phyloP scores from a whole-genome alignment of 2,113 vertebrate genomes.

The Cinclus mexicanus region DNA sequence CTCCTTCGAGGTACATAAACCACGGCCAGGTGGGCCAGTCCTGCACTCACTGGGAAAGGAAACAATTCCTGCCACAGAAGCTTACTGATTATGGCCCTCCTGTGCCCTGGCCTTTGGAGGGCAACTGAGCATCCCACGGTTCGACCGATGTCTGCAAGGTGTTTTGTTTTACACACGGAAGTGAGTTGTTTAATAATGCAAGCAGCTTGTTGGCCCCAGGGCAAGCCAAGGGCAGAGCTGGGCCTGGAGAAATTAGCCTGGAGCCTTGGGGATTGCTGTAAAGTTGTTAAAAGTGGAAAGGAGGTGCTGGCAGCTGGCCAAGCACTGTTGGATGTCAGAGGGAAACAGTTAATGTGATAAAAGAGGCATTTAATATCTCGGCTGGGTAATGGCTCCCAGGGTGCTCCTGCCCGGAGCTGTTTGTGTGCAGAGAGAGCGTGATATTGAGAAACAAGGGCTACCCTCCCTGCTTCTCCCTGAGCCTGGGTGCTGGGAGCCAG shows the following conservation, averaged over 20 bases:
- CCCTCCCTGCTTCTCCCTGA: not conserved
- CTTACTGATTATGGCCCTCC: not conserved
- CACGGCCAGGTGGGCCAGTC: not conserved
- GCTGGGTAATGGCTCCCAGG: not conserved
- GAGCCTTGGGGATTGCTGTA: not conserved
- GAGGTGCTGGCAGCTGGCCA: not conserved
- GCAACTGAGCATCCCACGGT: not conserved
- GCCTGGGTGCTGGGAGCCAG: accelerated
- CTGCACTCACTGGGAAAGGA: not conserved
- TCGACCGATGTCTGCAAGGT: not conserved
- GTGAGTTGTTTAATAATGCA: not conserved
- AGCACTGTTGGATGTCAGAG: not conserved
- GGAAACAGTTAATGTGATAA: not conserved
- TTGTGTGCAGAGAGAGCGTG: not conserved
- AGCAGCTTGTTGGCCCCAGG: not conserved
- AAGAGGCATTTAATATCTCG: not conserved
- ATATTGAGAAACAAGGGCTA: not conserved
- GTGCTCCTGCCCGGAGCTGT: not conserved
- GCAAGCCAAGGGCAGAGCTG: not conserved
- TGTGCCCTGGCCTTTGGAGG: not conserved
- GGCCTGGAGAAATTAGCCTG: not conserved
- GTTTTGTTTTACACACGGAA: accelerated
- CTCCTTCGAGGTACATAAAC: not conserved
- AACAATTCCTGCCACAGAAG: not conserved
- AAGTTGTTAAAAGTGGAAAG: not conserved